These are phyloP conservation scores for Cryptus armator DNA, from an alignment of 2,888 invertebrate species.

Conservation along the genomic window DNA sequence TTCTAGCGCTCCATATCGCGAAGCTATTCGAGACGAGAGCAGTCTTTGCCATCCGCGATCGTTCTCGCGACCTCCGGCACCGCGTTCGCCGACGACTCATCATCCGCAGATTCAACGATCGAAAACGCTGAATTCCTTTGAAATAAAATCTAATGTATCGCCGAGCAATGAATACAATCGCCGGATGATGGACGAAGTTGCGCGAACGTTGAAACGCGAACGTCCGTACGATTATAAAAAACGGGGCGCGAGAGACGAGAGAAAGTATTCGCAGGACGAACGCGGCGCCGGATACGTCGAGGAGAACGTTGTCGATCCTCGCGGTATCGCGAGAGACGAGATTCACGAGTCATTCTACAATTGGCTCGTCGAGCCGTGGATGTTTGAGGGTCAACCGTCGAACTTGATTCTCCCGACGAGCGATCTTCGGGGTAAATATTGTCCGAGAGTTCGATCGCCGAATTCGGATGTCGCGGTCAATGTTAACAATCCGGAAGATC, in stretches of 20 bases:
- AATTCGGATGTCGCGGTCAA: constrained; percentile 17
- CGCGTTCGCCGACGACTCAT: constrained; percentile 40
- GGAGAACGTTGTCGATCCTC: constrained; percentile 36
- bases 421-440: background rate
- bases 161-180: constrained; percentile 27
- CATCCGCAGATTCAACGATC: constrained; percentile 52
- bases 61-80: constrained; percentile 38
- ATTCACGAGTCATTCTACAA: constrained; percentile 66
- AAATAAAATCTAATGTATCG: background rate
- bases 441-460: background rate
- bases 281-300: constrained; percentile 65
- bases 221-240: constrained; percentile 50
- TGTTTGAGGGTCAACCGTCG: constrained; percentile 31
- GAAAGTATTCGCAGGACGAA: constrained; percentile 6
- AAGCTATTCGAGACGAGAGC: constrained; percentile 15
- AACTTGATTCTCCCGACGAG: background rate
- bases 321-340: constrained; percentile 48
- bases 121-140: constrained; percentile 51
- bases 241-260: background rate
- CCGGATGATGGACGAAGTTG: constrained; percentile 43
- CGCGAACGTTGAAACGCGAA: constrained; percentile 48
- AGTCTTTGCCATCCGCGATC: constrained; percentile 38
- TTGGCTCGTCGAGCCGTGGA: constrained; percentile 67
- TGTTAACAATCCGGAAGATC: constrained; percentile 1
- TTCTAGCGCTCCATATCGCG: constrained; percentile 23